Percentiles rank a stretch among this genome's conserved stretches.
Evolutionary conservation across 2,888 invertebrate genomes (phyloP).

Genomic region (Dinocampus coccinellae): DNA sequence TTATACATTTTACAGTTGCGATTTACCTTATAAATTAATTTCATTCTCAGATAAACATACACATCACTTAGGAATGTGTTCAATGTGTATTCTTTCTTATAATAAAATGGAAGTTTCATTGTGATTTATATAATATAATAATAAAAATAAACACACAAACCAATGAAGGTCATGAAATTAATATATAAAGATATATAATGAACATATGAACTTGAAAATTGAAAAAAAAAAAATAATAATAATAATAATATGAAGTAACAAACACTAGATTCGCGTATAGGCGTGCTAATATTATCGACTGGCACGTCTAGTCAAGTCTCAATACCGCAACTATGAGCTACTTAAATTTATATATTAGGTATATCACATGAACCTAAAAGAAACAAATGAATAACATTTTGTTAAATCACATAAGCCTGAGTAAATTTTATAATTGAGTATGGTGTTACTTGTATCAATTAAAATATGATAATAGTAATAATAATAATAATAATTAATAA

Average conservation of each 20-base stretch:
- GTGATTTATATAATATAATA: neutral
- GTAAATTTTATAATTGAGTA: no score
- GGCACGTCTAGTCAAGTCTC: conserved; percentile 8
- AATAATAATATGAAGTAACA: neutral
- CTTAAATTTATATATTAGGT: no score
- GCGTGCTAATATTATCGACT: no score
- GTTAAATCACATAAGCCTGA: no score
- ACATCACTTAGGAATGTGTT: no score
- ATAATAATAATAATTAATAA: no score
- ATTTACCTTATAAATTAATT: neutral
- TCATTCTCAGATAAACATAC: neutral
- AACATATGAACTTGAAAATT: conserved; percentile 11
- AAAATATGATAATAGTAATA: no score
- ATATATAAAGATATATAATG: conserved; percentile 7
- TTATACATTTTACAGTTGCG: conserved; percentile 4
- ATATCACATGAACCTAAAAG: no score
- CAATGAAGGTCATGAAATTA: neutral
- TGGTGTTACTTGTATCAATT: no score
- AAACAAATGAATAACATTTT: no score
- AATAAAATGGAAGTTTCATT: neutral
- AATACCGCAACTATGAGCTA: no score
- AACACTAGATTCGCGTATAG: neutral
- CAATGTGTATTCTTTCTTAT: no score
- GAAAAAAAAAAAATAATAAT: neutral
- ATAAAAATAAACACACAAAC: neutral